phyloP scores from a whole-genome alignment of 1,140 invertebrate species.

The Copidosoma floridanum region DNA sequence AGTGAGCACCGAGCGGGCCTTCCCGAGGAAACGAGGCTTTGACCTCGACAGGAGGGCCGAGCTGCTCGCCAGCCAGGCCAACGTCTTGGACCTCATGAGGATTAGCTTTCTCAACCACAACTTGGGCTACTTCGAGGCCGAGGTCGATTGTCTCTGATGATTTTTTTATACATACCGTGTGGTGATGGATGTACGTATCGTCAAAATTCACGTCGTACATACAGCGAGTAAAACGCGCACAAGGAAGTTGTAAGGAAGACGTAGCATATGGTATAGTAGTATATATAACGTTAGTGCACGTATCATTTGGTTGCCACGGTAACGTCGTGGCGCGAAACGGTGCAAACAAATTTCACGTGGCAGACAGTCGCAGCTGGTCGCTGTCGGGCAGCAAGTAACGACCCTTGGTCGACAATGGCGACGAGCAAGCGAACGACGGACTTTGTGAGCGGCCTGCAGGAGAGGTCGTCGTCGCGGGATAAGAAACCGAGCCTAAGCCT shows the following conservation, averaged over 20 bases:
- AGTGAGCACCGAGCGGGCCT: conserved; percentile 20
- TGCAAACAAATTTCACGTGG: conserved; percentile 8
- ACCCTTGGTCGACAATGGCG: too few species aligned
- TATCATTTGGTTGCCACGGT: conserved; percentile 21
- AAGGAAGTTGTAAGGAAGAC: too few species aligned
- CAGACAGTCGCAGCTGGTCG: too few species aligned
- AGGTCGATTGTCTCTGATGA: conserved; percentile 10
- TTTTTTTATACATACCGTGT: too few species aligned
- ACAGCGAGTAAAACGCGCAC: too few species aligned
- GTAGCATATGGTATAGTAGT: too few species aligned
- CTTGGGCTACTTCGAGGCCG: conserved; percentile 17
- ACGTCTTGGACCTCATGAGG: conserved; percentile 21
- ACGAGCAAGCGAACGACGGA: conserved; percentile 6
- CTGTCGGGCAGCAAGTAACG: too few species aligned
- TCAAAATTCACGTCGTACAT: too few species aligned
- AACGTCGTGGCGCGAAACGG: not conserved
- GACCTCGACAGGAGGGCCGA: conserved; percentile 17
- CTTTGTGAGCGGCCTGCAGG: too few species aligned
- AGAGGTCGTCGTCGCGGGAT: too few species aligned
- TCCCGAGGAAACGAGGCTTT: conserved; percentile 21
- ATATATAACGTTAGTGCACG: too few species aligned
- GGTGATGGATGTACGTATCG: too few species aligned
- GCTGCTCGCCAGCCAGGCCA: conserved; percentile 13
- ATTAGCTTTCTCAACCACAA: conserved; percentile 22
- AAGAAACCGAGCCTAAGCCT: conserved; percentile 5